Base-by-base conservation (phyloP, 2,888 invertebrate species). In the Electrophaes corylata region DNA sequence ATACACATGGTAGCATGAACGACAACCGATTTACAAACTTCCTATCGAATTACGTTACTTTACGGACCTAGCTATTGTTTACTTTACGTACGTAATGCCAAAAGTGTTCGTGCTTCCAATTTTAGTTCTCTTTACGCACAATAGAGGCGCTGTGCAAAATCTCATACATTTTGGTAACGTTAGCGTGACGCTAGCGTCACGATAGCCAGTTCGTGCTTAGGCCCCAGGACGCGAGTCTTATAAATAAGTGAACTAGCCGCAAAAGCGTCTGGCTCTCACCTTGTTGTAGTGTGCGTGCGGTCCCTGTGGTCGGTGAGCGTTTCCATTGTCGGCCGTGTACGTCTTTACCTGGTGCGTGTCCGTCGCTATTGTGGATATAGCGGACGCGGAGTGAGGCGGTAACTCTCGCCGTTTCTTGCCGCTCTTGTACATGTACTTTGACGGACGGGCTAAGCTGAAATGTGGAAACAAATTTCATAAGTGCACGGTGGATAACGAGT, bases 251-350 rank as follows among this genome's bases (percentile, higher is more conserved):
- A 52, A 37, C 58, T 62, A 64, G 59, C 62, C 52, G 67, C 63
- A 50, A 59, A 39, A 63, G 64, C 65, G 91, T 91, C 91, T 90
- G 91, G 91, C 91, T 83, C 95, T 95, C 95, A 97, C 97, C 96
- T 97, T 97, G 93, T 97, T 97, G 92, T 97, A 97, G 91, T 96
- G 96, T 91, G 96, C 95, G 84, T 95, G 95, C 86, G 96, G 94
- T 84, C 96, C 96, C 92, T 77, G 88, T 92, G 93, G 94, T 76
- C 95, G 93, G 85, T 94, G 94, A 82, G 95, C 95, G 93, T 95
- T 95, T 88, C 97, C 97, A 93, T 97, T 97, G 93, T 95, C 95
- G 89, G 95, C 97, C 94, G 97, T 97, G 94, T 98, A 98, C 88
- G 97, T 97, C 94, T 97, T 97, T 93, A 98, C 97, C 95, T 97